A percentile compares a stretch with the other conserved stretches of the same genome.
phyloP scores from a whole-genome alignment of 2,888 invertebrate species.

The Pandemis cinnamomeana region DNA sequence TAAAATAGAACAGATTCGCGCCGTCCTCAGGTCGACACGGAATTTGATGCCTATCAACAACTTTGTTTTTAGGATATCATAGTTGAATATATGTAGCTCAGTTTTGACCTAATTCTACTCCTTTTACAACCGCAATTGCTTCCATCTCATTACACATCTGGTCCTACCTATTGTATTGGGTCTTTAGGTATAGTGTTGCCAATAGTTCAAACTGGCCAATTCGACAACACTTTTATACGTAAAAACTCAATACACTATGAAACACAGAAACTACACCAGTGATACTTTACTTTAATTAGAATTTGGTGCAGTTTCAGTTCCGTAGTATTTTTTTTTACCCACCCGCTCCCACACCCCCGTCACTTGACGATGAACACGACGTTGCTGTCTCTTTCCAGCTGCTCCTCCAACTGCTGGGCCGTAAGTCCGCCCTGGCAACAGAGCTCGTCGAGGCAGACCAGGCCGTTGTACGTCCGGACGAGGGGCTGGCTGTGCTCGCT shows the following conservation, averaged over 20 bases:
- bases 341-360: constrained; percentile 43
- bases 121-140: not conserved
- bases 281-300: not conserved
- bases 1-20: not conserved
- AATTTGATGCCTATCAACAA: not conserved
- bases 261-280: not conserved
- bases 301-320: not conserved
- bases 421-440: constrained; percentile 91
- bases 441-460: constrained; percentile 91
- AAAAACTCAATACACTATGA: not conserved
- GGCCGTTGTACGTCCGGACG: constrained; percentile 74
- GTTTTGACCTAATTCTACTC: not conserved
- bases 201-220: too few species aligned
- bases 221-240: too few species aligned
- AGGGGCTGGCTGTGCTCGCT: constrained; percentile 74
- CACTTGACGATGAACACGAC: constrained; percentile 86
- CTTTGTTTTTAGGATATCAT: not conserved
- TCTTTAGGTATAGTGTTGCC: not conserved
- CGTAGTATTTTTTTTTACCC: not conserved
- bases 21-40: not conserved
- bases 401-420: constrained; percentile 89
- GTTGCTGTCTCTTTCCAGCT: constrained; percentile 90
- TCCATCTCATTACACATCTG: not conserved
- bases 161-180: not conserved
- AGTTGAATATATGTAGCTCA: not conserved